A percentile compares a stretch with the other conserved stretches of the same genome.
Evolutionary conservation across 2,113 vertebrate species (phyloP).

Genomic region (Zeus faber): DNA sequence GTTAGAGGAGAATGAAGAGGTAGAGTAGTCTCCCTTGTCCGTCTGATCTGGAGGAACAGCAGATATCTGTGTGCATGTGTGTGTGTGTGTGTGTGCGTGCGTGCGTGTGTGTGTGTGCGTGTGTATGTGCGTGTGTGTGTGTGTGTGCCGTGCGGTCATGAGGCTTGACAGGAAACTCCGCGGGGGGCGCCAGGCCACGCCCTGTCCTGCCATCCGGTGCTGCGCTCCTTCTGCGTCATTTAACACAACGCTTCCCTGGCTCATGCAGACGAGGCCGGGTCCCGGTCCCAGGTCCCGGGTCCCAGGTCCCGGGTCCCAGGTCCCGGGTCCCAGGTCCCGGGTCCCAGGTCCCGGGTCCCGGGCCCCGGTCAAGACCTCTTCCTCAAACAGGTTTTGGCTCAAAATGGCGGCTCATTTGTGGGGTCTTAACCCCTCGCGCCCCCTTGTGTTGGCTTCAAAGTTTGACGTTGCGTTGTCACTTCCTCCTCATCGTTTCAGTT

Average conservation of each 20-base stretch:
- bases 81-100: background rate
- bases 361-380: conserved; percentile 29
- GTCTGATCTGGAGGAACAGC: too few species aligned
- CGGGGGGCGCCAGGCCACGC: conserved; percentile 70
- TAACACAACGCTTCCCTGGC: conserved; percentile 76
- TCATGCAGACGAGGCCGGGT: too few species aligned
- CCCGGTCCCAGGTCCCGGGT: too few species aligned
- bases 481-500: conserved; percentile 13
- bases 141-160: conserved; percentile 59
- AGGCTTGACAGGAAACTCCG: conserved; percentile 73
- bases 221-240: conserved; percentile 77
- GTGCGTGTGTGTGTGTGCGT: background rate
- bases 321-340: too few species aligned
- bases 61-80: background rate
- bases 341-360: too few species aligned
- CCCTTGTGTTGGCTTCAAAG: background rate
- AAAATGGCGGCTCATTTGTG: conserved; percentile 23
- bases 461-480: background rate
- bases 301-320: too few species aligned
- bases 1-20: too few species aligned
- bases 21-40: too few species aligned
- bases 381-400: conserved; percentile 23
- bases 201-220: conserved; percentile 50
- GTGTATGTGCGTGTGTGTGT: conserved; percentile 15
- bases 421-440: conserved; percentile 19